Percentiles rank a stretch among this genome's conserved stretches.
These are phyloP conservation scores for Paracyclopina nana DNA, from an alignment of 1,140 invertebrate genomes.

Conservation along the genomic window DNA sequence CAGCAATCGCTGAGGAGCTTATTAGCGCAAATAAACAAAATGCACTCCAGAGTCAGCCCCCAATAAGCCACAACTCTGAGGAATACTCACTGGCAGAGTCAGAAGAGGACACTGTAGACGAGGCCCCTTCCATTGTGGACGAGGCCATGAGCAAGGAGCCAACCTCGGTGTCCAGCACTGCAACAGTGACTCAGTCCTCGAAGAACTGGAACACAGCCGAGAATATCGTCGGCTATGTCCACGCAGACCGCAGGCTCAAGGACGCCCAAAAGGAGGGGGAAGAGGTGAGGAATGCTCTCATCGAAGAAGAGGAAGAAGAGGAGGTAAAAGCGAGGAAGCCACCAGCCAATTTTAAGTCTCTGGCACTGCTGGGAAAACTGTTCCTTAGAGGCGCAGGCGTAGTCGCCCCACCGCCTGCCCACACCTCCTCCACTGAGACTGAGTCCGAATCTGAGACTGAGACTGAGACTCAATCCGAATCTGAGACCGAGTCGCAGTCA, in stretches of 20 bases:
- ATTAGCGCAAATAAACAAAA: slow-evolving; percentile 1
- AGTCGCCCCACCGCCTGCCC: not conserved
- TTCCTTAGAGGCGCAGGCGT: not conserved
- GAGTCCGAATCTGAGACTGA: no score
- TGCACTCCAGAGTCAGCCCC: no score
- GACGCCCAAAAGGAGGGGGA: not conserved
- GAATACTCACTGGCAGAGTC: no score
- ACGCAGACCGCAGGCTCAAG: not conserved
- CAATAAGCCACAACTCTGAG: not conserved
- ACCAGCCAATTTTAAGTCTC: not conserved
- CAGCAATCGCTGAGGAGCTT: not conserved
- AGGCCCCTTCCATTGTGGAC: not conserved
- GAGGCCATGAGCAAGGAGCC: not conserved
- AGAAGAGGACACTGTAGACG: not conserved
- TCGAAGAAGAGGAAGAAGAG: not conserved
- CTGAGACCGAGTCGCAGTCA: not conserved
- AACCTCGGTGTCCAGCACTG: not conserved
- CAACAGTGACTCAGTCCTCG: not conserved
- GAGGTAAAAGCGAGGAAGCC: not conserved
- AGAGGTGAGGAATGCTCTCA: not conserved
- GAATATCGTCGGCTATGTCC: not conserved
- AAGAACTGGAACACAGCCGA: not conserved
- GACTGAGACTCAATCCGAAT: no score
- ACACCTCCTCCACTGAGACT: not conserved
- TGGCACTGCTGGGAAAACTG: not conserved